Evolutionary conservation across 2,113 vertebrate species (phyloP), one percentile per base, ranked within the genome.

Genomic region (Apistogramma diplotaenia): DNA sequence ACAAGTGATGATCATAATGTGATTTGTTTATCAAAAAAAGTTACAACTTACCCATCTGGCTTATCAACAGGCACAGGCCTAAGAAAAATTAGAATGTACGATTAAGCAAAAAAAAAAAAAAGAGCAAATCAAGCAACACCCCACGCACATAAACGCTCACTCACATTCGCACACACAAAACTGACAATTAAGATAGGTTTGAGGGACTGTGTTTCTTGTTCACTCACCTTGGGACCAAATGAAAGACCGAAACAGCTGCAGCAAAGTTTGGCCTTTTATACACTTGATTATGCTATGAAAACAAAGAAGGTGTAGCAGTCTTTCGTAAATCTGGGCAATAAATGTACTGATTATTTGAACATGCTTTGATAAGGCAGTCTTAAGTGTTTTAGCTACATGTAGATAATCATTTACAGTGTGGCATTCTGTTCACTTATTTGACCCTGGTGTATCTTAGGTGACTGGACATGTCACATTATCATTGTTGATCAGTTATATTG

Each of bases 41-140:
- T n/a, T 4, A 35, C 9, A 3, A 90, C 94, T 92, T 83, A 95
- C 95, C 95, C 16, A 95, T 59, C 6, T 96, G 94, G 70, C 93
- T 93, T 2, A 95, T 70, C 72, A 91, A 84, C 89, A 96, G 89
- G 29, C 93, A 94, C 16, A 96, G 60, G 46, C 92, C 95, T 96
- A 54, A 27, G 18, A 3, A 76, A 65, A 77, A 67, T 6, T 19
- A 35, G 12, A 65, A 23, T 2, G 4, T 11, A 76, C 4, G n/a
- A 4, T 5, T 40, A 40, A 62, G 27, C 62, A 16, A 11, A 35
- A 74, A 31, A 19, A 15, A 77, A 78, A 79, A 57, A 49, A 19
- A 1, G 10, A 49, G 10, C 16, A 19, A 19, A 27, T 43, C 5
- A 53, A 31, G 49, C 21, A 16, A 31, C 7, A 1, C 21, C 21